Evolutionary conservation across 1,140 invertebrate genomes (phyloP), one percentile per base, ranked within the genome.

Genomic region (Tetranychus urticae): DNA sequence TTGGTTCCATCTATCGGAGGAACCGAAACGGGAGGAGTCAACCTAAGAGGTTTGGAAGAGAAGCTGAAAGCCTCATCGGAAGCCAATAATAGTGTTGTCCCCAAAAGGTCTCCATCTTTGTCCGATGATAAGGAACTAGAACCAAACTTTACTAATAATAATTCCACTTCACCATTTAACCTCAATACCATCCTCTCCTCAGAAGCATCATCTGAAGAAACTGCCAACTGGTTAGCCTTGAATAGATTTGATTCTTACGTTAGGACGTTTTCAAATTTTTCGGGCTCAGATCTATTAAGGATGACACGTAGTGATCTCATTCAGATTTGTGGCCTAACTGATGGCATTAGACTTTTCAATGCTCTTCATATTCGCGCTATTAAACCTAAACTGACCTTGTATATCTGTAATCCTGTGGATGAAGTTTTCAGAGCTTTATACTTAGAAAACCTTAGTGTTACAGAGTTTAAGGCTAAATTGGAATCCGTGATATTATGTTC

Each of bases 261-360:
- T 2, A 72, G 78, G 42, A 83, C 82, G 1, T 90, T 93, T 70
- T 74, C 81, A 55, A 85, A 83, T 69, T 94, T 89, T 75, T 84
- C 83, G 55, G 89, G 75, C 56, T 78, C 82, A 42, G 90, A 94
- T 75, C 78, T 94, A 65, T 72, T 94, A 59, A 77, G 86, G 62
- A 74, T 94, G 65, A 83, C 83, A 2, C 78, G 86, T 56, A 86
- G 91, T 64, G 89, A 96, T 74, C 75, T 93, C 13, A 87, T 93
- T 58, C 85, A 93, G 74, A 90, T 96, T 58, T 92, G 88, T 71
- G 89, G 89, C 1, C 73, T 92, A 46, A 83, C 87, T 58, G 88
- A 94, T 72, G 78, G 78, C n/a, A 91, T 96, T 60, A 78, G 89
- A 66, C 77, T 96, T 46, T 90, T 82, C 72, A 94, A 94, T 74